Evolutionary conservation across 2,888 invertebrate species (phyloP).

Genomic region (Drosophila nr. perissopoda): DNA sequence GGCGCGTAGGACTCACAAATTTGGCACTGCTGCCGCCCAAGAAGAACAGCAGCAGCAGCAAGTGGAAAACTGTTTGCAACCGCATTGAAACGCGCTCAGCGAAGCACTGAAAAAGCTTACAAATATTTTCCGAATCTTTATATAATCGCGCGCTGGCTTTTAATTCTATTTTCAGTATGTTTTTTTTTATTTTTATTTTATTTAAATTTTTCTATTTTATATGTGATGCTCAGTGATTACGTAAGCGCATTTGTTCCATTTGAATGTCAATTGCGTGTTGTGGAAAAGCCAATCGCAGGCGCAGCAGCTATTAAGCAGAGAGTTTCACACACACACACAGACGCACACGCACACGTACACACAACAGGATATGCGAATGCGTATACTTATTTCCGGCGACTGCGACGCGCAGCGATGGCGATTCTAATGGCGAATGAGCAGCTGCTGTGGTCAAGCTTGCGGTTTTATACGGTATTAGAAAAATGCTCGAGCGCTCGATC

Average conservation of each 20-base stretch:
- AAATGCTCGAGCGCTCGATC: conserved; percentile 48
- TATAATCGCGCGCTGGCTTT: conserved; percentile 36
- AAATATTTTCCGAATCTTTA: conserved; percentile 20
- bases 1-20: conserved; percentile 70
- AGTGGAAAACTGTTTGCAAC: conserved; percentile 22
- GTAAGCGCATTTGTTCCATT: conserved; percentile 65
- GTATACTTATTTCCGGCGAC: conserved; percentile 40
- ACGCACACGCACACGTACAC: conserved; percentile 6
- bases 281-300: conserved; percentile 24
- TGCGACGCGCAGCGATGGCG: conserved; percentile 64
- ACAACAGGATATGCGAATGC: conserved; percentile 36
- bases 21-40: conserved; percentile 50
- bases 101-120: conserved; percentile 39
- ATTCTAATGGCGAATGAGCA: conserved; percentile 74
- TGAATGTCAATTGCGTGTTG: conserved; percentile 74
- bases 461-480: conserved; percentile 81
- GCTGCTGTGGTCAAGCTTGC: conserved; percentile 75
- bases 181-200: conserved; percentile 4
- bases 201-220: neutral
- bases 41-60: conserved; percentile 22
- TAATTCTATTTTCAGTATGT: conserved; percentile 11
- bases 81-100: conserved; percentile 50
- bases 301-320: conserved; percentile 27
- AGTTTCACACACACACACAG: conserved; percentile 18
- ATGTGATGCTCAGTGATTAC: conserved; percentile 66